phyloP scores from a whole-genome alignment of 2,113 vertebrate species.

The Ictidomys tridecemlineatus region DNA sequence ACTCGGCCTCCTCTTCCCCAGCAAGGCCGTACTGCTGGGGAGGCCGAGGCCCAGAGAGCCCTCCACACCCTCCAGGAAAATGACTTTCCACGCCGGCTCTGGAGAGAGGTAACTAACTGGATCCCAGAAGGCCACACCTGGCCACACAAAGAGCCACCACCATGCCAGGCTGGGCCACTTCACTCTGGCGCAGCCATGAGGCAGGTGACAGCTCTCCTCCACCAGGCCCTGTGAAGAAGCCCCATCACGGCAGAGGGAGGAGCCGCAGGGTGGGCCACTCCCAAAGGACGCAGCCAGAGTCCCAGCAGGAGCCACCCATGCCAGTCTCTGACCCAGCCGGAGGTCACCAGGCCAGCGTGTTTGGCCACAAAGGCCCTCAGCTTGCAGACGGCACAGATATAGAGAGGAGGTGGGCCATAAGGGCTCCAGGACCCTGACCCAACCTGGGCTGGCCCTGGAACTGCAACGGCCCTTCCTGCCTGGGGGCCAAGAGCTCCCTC shows the following conservation, averaged over 20 bases:
- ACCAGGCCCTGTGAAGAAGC: neutral
- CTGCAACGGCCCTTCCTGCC: neutral
- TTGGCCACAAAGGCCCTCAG: neutral
- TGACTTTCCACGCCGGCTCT: slow-evolving; percentile 19
- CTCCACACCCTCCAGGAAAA: slow-evolving; percentile 41
- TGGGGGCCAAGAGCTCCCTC: neutral
- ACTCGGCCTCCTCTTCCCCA: neutral
- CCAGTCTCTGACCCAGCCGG: rapidly evolving
- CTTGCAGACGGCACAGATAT: neutral
- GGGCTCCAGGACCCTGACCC: too few species aligned
- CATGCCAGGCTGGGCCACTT: rapidly evolving
- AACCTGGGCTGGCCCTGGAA: neutral
- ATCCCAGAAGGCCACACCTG: slow-evolving; percentile 16
- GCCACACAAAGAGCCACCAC: slow-evolving; percentile 47
- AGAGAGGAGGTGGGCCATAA: too few species aligned
- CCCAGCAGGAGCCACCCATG: neutral
- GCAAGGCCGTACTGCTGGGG: neutral
- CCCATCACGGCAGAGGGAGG: neutral
- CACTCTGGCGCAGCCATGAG: rapidly evolving
- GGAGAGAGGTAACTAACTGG: slow-evolving; percentile 60
- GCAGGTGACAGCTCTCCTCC: neutral
- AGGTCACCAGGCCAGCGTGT: neutral
- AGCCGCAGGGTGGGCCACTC: neutral
- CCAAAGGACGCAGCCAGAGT: neutral
- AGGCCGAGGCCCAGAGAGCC: neutral